These are phyloP conservation scores for Grallaria varia DNA, from an alignment of 2,113 vertebrate genomes.

Conservation along the genomic window DNA sequence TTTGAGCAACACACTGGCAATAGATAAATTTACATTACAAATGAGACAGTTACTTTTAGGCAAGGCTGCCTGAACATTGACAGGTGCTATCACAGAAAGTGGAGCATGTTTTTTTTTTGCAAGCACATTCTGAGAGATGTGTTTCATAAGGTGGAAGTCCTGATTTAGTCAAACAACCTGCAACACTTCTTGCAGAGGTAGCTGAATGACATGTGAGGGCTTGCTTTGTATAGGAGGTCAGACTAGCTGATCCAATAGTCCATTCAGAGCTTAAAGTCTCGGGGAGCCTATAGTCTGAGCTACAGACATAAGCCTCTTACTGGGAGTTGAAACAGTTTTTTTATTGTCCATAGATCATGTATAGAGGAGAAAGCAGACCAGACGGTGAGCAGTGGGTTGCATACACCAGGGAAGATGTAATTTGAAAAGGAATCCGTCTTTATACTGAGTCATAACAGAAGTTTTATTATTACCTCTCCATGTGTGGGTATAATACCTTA, in stretches of 20 bases:
- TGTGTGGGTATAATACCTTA: constrained; percentile 14
- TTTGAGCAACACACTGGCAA: not conserved
- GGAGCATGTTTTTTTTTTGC: not conserved
- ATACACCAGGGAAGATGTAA: not conserved
- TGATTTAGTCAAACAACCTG: not conserved
- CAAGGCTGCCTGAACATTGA: not conserved
- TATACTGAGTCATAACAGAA: not conserved
- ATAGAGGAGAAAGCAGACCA: constrained; percentile 21
- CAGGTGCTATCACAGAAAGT: not conserved
- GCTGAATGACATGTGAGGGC: not conserved
- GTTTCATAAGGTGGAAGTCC: not conserved
- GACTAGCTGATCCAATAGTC: constrained; percentile 42
- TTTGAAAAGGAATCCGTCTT: constrained; percentile 41
- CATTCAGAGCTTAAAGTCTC: constrained; percentile 48
- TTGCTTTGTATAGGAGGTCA: constrained; percentile 23
- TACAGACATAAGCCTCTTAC: constrained; percentile 53
- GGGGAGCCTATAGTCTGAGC: constrained; percentile 30
- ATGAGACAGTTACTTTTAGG: not conserved
- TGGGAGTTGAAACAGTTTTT: constrained; percentile 52
- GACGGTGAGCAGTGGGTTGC: not conserved
- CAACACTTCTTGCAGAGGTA: not conserved
- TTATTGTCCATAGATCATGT: constrained; percentile 16
- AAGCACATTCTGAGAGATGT: not conserved
- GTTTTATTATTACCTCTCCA: constrained; percentile 18
- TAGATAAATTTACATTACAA: fast-evolving